Base-by-base conservation (phyloP, 2,797 vertebrate species). In the Scolopax rusticola region DNA sequence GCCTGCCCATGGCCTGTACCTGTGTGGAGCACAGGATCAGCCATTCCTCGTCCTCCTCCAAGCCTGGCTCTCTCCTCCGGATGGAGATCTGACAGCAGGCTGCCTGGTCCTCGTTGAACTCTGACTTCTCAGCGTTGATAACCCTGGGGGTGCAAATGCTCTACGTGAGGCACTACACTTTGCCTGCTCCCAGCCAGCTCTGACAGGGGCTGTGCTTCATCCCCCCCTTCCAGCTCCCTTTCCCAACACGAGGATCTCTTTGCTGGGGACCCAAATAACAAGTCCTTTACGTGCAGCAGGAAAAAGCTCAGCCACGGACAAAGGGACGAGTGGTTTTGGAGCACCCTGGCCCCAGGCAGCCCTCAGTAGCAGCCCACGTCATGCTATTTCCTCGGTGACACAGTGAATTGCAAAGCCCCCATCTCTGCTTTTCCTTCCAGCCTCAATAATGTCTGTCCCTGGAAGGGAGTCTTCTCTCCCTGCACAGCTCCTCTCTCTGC, bases 101-200 rank as follows among this genome's bases (percentile, higher is more conserved):
- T 0, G 98, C 98, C 83, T 98, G 98, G 69, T 98, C 98, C 93
- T 98, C 98, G 3, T 98, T 98, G 89, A 97, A 98, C 74, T 98
- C 95, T 0, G 98, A 98, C 89, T 98, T 98, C 79, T 98, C 98
- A 0, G 98, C 98, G 11, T 98, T 98, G 95, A 98, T 98, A 83
- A 98, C 97, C 95, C 98, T 98, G 84, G 51, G 68, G 76, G 53
- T 69, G 33, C 47, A 67, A 93, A 67, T 0, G 2, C 18, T 76
- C 27, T 43, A 19, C 30, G 68, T 97, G 28, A 93, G 80, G 25
- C 1, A 4, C 40, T 50, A 56, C 33, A 36, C 13, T 19, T 75
- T 3, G 20, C 45, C 41, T 65, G 64, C 73, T 56, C 50, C 60
- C 65, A 48, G 65, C 30, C 63, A 65, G 28, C 43, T 23, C 15